Base-by-base conservation (phyloP, 2,113 vertebrate species). In the Emberiza fucata region DNA sequence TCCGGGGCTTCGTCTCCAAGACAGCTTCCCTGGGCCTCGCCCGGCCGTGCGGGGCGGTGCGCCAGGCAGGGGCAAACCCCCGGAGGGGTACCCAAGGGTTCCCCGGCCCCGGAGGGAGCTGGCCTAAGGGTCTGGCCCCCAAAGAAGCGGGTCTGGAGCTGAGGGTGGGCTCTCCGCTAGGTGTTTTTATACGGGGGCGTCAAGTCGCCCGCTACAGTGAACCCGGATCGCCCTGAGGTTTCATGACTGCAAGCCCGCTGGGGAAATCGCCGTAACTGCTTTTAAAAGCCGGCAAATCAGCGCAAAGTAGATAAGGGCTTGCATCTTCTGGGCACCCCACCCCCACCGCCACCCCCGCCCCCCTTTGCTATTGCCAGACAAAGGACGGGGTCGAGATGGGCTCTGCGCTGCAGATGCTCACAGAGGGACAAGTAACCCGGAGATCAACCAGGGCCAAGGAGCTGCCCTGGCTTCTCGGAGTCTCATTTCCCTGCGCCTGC, bases 321-420 rank as follows among this genome's bases (percentile, higher is more conserved):
- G 56, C 10, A 71, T 75, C 51, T 89, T 66, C 72, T 83, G 81
- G 39, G 50, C 81, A 81, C 51, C 76, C 69, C 80, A 79, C 61
- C 44, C n/a, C 65, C 40, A 28, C 27, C 5, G 13, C 75, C 81
- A 33, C 70, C 44, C 13, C 35, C 54, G 5, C 68, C 78, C 22
- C 25, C 8, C 61, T 65, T 59, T 35, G 39, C 81, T 82, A 27
- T 12, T 64, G 70, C 54, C 57, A 93, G 71, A 92, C 92, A 86
- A 94, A 93, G 78, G 66, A 92, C 45, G 25, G 66, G 57, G 53
- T 85, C 65, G 66, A 56, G 33, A 66, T 50, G 48, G 65, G 57
- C 40, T 93, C 79, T 94, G 84, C 4, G 17, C 70, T 82, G 85
- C 95, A 91, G 88, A 93, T 92, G 90, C 85, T 94, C 90, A 33